phyloP scores from a whole-genome alignment of 2,888 invertebrate genomes.

The Drosophila anomalata region DNA sequence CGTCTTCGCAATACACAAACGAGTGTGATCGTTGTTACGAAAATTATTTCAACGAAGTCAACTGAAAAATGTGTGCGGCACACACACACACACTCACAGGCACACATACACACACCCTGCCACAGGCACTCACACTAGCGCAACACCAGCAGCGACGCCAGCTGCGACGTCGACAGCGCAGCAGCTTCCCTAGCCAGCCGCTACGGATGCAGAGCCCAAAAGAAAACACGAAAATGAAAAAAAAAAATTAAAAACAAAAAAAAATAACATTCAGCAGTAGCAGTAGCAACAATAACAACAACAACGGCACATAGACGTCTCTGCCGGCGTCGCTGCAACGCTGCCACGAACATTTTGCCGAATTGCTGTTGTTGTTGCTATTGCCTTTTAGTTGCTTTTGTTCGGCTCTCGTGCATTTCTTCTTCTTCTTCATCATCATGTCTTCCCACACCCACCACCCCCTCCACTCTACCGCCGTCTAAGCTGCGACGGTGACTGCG shows the following conservation, averaged over 20 bases:
- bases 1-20: constrained; percentile 83
- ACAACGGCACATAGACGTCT: constrained; percentile 20
- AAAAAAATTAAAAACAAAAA: constrained; percentile 49
- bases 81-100: constrained; percentile 10
- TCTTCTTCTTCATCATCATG: constrained; percentile 3
- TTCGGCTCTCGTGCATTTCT: constrained; percentile 35
- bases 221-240: constrained; percentile 62
- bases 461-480: constrained; percentile 12
- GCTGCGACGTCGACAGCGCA: constrained; percentile 57
- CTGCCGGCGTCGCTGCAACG: constrained; percentile 45
- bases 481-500: constrained; percentile 36
- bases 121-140: constrained; percentile 18
- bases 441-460: background rate
- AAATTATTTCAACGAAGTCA: constrained; percentile 80
- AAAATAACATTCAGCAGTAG: constrained; percentile 13
- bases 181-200: constrained; percentile 50
- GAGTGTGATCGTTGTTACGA: constrained; percentile 83
- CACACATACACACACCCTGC: constrained; percentile 33
- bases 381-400: constrained; percentile 24
- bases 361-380: constrained; percentile 50
- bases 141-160: constrained; percentile 36
- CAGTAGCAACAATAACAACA: background rate
- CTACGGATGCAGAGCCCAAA: constrained; percentile 37
- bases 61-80: constrained; percentile 72
- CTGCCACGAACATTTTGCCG: constrained; percentile 68